phyloP scores from a whole-genome alignment of 1,140 invertebrate species.

The Potamilus streckersoni region DNA sequence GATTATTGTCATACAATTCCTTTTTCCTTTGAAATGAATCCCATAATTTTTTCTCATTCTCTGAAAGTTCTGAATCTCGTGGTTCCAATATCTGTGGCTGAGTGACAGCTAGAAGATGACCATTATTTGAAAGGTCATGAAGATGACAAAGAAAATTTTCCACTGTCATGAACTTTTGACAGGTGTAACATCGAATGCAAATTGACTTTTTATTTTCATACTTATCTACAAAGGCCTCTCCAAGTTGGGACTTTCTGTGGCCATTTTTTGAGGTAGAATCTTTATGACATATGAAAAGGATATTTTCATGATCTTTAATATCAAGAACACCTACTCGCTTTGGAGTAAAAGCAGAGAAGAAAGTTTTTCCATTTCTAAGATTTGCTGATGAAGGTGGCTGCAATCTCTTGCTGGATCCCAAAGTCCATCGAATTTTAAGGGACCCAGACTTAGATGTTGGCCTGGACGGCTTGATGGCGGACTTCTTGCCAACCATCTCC shows the following conservation, averaged over 20 bases:
- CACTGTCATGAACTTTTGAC: slow-evolving; percentile 55
- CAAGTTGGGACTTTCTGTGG: slow-evolving; percentile 40
- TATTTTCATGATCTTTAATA: slow-evolving; percentile 8
- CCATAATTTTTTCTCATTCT: slow-evolving; percentile 51
- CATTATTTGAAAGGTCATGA: slow-evolving; percentile 44
- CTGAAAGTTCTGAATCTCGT: slow-evolving; percentile 41
- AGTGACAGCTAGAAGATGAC: slow-evolving; percentile 37
- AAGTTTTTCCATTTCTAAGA: too few relatives aligned
- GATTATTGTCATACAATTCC: slow-evolving; percentile 31
- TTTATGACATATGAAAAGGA: slow-evolving; percentile 37
- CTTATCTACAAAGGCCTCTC: slow-evolving; percentile 54
- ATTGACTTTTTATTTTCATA: slow-evolving; percentile 50
- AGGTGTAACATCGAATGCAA: slow-evolving; percentile 56
- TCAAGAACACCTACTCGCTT: too few relatives aligned
- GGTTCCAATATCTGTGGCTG: slow-evolving; percentile 44
- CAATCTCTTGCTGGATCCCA: too few relatives aligned
- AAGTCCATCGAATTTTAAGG: too few relatives aligned
- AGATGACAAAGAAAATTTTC: slow-evolving; percentile 55
- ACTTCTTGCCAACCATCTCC: too few relatives aligned
- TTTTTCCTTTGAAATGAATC: slow-evolving; percentile 49
- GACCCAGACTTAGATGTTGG: too few relatives aligned
- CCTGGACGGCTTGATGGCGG: too few relatives aligned
- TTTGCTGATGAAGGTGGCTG: too few relatives aligned
- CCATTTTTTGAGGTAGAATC: slow-evolving; percentile 28
- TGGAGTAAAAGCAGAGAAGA: too few relatives aligned